A percentile compares a stretch with the other conserved stretches of the same genome.
phyloP scores from a whole-genome alignment of 1,140 invertebrate genomes.

The Brachionus sp. region DNA sequence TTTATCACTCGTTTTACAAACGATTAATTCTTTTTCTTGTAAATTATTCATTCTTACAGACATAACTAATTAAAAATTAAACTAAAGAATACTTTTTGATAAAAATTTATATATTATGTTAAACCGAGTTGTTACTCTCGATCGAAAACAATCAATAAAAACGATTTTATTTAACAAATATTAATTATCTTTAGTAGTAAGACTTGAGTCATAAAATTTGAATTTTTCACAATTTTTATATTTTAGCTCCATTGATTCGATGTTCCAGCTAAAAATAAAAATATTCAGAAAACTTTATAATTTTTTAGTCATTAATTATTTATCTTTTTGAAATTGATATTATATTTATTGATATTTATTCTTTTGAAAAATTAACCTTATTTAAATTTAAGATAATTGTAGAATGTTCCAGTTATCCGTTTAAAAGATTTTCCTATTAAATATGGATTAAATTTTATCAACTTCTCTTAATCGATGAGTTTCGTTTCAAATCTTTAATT shows the following conservation, averaged over 20 bases:
- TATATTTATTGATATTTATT: too few species aligned
- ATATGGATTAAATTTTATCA: too few species aligned
- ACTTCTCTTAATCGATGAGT: too few species aligned
- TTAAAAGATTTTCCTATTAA: too few species aligned
- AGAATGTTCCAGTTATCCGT: too few species aligned
- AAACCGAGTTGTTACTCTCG: neutral
- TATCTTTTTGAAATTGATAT: neutral
- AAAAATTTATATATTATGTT: neutral
- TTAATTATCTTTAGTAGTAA: neutral
- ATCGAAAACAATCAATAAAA: neutral
- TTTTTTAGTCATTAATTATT: neutral
- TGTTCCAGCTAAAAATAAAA: neutral
- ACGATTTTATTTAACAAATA: neutral
- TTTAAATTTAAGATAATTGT: too few species aligned
- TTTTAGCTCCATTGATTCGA: constrained; percentile 4
- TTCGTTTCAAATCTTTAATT: neutral
- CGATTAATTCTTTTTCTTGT: neutral
- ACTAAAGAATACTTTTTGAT: neutral
- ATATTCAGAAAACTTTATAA: neutral
- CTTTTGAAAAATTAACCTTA: too few species aligned
- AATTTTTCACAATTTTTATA: neutral
- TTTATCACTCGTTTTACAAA: neutral
- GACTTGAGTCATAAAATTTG: neutral
- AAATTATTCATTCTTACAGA: neutral
- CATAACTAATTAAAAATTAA: neutral